Percentiles rank a stretch among this genome's conserved stretches.
Evolutionary conservation across 2,888 invertebrate species (phyloP).

Genomic region (Buathra laborator): DNA sequence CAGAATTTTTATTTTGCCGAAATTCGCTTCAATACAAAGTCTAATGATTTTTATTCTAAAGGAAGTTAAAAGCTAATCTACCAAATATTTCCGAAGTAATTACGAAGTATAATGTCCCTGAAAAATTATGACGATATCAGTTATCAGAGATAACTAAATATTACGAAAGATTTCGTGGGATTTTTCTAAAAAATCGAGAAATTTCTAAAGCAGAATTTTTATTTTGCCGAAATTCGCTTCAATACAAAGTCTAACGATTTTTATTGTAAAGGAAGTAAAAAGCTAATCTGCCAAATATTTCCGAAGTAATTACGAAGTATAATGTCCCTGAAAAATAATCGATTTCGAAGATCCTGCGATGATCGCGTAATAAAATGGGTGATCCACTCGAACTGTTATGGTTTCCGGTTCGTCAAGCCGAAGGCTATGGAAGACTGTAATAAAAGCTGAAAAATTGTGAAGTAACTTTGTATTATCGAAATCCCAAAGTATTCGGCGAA

Average conservation of each 20-base stretch:
- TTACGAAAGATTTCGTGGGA: not conserved
- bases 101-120: slow-evolving; percentile 17
- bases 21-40: not conserved
- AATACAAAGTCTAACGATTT: not conserved
- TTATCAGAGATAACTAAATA: not conserved
- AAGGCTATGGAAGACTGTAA: no score
- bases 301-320: not conserved
- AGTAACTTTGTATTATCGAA: no score
- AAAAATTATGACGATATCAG: slow-evolving; percentile 39
- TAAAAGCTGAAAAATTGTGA: not conserved
- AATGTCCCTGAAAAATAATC: slow-evolving; percentile 35
- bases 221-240: not conserved
- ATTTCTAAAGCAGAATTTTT: not conserved
- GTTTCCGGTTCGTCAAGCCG: not conserved
- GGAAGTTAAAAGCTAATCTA: no score
- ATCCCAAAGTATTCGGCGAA: no score
- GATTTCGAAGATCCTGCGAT: not conserved
- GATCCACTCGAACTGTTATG: slow-evolving; percentile 50
- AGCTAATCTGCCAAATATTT: no score
- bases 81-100: no score
- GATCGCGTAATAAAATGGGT: slow-evolving; percentile 58
- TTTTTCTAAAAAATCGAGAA: not conserved
- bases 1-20: not conserved
- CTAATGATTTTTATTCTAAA: not conserved
- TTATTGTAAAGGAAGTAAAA: no score